These are phyloP conservation scores for Drosophila antonietae DNA, from an alignment of 2,888 invertebrate species.

Conservation along the genomic window DNA sequence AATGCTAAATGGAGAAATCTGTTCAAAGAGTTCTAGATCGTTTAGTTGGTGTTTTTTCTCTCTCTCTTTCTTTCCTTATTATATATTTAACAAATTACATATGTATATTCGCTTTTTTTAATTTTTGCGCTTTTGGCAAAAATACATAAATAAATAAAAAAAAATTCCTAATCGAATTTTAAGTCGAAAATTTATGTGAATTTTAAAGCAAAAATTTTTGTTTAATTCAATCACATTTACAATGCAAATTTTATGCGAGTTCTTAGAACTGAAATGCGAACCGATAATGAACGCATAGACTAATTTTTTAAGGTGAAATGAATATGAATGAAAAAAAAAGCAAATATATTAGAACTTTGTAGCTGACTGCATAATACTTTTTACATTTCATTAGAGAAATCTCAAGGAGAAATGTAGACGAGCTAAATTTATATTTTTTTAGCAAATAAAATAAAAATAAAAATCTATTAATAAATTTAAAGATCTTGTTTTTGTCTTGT, in stretches of 20 bases:
- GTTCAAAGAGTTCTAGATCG: constrained; percentile 10
- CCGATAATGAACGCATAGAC: neutral
- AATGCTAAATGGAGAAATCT: constrained; percentile 14
- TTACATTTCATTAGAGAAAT: too few relatives aligned
- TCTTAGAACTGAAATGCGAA: constrained; percentile 38
- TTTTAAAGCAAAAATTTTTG: constrained; percentile 30
- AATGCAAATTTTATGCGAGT: constrained; percentile 41
- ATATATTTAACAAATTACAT: constrained; percentile 20
- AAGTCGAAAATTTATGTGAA: constrained; percentile 48
- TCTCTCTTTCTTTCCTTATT: neutral
- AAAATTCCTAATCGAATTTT: constrained; percentile 28
- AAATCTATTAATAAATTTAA: too few relatives aligned
- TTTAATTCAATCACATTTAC: constrained; percentile 47
- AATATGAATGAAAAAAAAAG: constrained; percentile 8
- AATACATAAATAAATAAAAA: constrained; percentile 44
- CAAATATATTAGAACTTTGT: constrained; percentile 2
- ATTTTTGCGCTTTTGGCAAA: constrained; percentile 25
- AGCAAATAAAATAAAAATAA: too few relatives aligned
- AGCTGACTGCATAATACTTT: too few relatives aligned
- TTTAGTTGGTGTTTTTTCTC: constrained; percentile 1
- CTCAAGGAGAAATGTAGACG: too few relatives aligned
- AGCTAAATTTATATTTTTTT: too few relatives aligned
- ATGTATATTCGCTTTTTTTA: constrained; percentile 17
- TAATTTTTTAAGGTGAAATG: constrained; percentile 16
- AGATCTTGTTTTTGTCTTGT: neutral